phyloP scores from a whole-genome alignment of 37 sponge, comb jelly and placozoan species.

The Beroe forskalii region DNA sequence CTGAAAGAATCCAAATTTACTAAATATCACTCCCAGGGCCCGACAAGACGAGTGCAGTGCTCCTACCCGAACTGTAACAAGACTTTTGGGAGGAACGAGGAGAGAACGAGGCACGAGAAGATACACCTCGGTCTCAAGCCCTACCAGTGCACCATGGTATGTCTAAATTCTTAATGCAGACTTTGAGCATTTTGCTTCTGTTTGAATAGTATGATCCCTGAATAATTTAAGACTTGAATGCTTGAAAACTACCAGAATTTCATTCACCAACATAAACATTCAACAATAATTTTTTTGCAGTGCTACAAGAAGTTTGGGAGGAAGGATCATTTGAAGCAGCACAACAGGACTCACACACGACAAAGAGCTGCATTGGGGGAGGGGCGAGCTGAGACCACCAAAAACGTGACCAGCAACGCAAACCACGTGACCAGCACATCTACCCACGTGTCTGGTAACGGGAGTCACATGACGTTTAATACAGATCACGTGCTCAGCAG shows the following conservation, averaged over 20 bases:
- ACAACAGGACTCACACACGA: slow-evolving; percentile 54
- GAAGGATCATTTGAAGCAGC: slow-evolving; percentile 65
- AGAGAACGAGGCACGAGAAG: slow-evolving; percentile 59
- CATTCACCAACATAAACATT: neutral
- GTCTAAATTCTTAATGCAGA: too few relatives aligned
- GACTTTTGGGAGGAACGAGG: slow-evolving; percentile 64
- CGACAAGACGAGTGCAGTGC: slow-evolving; percentile 28
- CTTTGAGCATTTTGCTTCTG: too few relatives aligned
- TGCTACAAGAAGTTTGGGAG: slow-evolving; percentile 63
- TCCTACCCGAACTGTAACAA: slow-evolving; percentile 62
- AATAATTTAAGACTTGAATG: too few relatives aligned
- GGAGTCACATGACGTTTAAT: neutral
- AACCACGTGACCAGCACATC: neutral
- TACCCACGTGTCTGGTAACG: neutral
- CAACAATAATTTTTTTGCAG: too few relatives aligned
- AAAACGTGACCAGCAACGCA: neutral
- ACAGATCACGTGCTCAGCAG: neutral
- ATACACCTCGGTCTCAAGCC: slow-evolving; percentile 61
- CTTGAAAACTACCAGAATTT: neutral
- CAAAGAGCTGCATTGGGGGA: neutral
- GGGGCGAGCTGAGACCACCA: neutral
- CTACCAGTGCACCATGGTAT: slow-evolving; percentile 50
- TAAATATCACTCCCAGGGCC: slow-evolving; percentile 43
- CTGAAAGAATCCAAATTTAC: too few relatives aligned
- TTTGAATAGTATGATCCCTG: too few relatives aligned